These are phyloP conservation scores for Eurytemora carolleeae DNA, from an alignment of 1,140 invertebrate genomes.

Conservation along the genomic window DNA sequence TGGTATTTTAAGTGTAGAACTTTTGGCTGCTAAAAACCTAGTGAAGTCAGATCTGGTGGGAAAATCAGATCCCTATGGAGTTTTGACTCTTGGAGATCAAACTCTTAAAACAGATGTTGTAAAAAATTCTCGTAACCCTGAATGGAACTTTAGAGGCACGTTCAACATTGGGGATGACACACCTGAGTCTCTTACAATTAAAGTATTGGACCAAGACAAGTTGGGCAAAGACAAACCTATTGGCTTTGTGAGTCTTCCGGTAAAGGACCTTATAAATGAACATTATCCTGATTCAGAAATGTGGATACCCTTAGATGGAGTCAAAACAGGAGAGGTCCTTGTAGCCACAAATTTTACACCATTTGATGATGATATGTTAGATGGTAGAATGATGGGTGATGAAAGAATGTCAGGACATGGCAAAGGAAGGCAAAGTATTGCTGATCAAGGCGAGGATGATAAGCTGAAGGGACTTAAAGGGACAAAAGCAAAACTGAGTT, in stretches of 20 bases:
- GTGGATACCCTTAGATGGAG: not conserved
- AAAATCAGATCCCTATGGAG: not conserved
- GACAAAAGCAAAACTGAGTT: too few relatives aligned
- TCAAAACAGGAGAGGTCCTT: not conserved
- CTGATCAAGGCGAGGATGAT: not conserved
- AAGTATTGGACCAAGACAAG: not conserved
- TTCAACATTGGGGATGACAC: not conserved
- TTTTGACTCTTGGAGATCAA: not conserved
- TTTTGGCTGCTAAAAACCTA: not conserved
- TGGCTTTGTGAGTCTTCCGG: not conserved
- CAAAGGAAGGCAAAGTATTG: not conserved
- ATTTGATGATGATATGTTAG: not conserved
- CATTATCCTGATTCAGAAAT: not conserved
- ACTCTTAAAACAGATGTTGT: not conserved
- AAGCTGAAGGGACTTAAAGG: too few relatives aligned
- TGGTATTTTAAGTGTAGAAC: not conserved
- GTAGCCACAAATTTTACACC: not conserved
- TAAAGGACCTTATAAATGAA: not conserved
- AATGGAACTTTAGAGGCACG: not conserved
- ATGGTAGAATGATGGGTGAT: not conserved
- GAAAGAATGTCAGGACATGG: not conserved
- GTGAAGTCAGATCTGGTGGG: not conserved
- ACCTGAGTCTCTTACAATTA: too few relatives aligned
- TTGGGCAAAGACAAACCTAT: not conserved
- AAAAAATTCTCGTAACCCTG: not conserved